Conservation (phyloP, 2,113 vertebrate genomes). For the Tyto alba region DNA sequence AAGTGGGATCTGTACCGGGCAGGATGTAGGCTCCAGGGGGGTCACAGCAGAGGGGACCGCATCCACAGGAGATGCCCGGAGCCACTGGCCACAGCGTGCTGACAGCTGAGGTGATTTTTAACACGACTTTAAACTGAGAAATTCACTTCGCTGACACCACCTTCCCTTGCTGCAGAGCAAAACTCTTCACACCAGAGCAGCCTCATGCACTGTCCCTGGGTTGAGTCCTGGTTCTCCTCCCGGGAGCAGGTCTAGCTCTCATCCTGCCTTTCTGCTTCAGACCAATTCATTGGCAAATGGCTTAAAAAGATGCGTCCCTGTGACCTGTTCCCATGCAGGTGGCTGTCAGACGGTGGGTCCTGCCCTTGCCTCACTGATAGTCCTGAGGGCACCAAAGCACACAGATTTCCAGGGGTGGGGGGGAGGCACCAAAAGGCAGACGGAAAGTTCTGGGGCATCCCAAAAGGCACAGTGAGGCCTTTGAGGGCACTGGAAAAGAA, state of each 20-base stretch:
- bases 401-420: neutral
- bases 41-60: neutral
- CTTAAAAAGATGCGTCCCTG: neutral
- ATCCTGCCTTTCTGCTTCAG: neutral
- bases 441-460: neutral
- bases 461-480: neutral
- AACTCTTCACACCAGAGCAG: neutral
- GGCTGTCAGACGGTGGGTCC: neutral
- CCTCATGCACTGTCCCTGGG: fast-evolving
- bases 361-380: neutral
- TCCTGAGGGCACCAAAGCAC: neutral
- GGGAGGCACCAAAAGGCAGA: neutral
- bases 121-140: neutral
- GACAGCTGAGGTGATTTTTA: neutral
- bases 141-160: neutral
- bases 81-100: fast-evolving
- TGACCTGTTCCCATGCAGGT: neutral
- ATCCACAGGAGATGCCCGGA: neutral
- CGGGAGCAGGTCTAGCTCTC: neutral
- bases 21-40: neutral
- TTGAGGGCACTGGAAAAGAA: neutral
- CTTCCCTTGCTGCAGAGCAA: neutral
- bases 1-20: neutral
- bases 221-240: neutral
- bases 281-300: neutral